Evolutionary conservation across 2,888 invertebrate genomes (phyloP), one percentile per base, ranked within the genome.

Genomic region (Penaeus monodon): DNA sequence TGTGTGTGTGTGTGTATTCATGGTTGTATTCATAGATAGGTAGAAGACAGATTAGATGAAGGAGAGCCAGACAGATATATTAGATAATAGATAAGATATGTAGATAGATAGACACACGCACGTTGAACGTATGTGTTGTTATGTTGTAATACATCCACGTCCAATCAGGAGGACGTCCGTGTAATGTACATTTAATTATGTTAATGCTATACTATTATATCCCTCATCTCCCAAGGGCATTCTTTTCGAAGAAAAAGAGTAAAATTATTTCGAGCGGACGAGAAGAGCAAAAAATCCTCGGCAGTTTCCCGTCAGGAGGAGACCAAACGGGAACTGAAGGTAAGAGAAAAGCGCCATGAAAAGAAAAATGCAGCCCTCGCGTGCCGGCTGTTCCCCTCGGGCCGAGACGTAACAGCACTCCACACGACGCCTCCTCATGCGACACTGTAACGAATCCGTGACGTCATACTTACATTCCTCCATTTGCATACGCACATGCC

Each of bases 401-500:
- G 33, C n/a, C 14, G 70, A 33, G 70, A 33, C n/a, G 24, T 29
- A 70, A 70, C 57, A 57, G 57, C 57, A 17, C 57, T 57, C 57
- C 57, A 57, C 57, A 57, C 57, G 17, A 1, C 57, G 57, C 57
- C 57, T 57, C 57, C 57, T 57, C 57, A 57, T 57, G 57, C 57
- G 12, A 57, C 57, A 17, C 57, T 57, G 57, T 70, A 33, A 33
- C n/a, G n/a, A 70, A 70, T 70, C 17, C n/a, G 33, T 70, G n/a
- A n/a, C n/a, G 33, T 70, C 57, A 70, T 70, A 70, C 33, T 29
- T 70, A 70, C 33, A 70, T 70, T 1, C 33, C 14, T 70, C 14
- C 33, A 70, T 70, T 29, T 70, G 33, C 33, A 70, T 70, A 70
- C 70, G 33, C 70, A 70, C 33, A 70, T 70, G 33, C 33, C n/a